These are phyloP conservation scores for Turritopsis rubra DNA, from an alignment of 30 jellyfish, hydroid and myxozoan species.

Conservation along the genomic window DNA sequence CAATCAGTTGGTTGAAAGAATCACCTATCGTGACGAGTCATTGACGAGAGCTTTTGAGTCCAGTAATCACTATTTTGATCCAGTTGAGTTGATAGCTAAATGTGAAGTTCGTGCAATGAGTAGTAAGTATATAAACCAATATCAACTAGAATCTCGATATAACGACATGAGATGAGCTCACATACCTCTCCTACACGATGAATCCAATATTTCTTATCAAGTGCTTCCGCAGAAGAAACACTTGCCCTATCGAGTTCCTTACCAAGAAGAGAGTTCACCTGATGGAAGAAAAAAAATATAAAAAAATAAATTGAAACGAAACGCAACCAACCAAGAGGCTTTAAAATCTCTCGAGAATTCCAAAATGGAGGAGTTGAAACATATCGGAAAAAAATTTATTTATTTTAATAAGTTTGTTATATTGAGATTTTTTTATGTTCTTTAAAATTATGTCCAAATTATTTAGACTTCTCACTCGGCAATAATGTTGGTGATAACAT, in stretches of 20 bases:
- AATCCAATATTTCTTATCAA: constrained; percentile 79
- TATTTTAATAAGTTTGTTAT: too few species aligned
- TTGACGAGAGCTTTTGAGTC: constrained; percentile 47
- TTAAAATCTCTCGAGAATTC: too few species aligned
- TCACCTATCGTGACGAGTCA: neutral
- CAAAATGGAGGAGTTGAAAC: too few species aligned
- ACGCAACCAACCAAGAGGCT: too few species aligned
- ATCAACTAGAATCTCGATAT: neutral
- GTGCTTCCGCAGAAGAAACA: constrained; percentile 65
- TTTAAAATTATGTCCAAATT: too few species aligned
- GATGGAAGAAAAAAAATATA: constrained; percentile 3
- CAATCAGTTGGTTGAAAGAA: neutral
- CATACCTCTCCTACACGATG: constrained; percentile 93
- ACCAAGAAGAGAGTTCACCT: constrained; percentile 50
- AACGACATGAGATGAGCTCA: too few species aligned
- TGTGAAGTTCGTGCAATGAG: too few species aligned
- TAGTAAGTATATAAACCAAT: neutral
- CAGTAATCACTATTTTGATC: constrained; percentile 91
- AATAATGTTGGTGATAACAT: too few species aligned
- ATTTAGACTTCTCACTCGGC: too few species aligned
- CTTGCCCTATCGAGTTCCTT: constrained; percentile 80
- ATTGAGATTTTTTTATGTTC: too few species aligned
- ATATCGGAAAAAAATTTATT: too few species aligned
- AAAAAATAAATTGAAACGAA: constrained; percentile 2
- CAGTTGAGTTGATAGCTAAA: constrained; percentile 67